Conservation (phyloP, 2,113 vertebrate species). For the Athene cunicularia region DNA sequence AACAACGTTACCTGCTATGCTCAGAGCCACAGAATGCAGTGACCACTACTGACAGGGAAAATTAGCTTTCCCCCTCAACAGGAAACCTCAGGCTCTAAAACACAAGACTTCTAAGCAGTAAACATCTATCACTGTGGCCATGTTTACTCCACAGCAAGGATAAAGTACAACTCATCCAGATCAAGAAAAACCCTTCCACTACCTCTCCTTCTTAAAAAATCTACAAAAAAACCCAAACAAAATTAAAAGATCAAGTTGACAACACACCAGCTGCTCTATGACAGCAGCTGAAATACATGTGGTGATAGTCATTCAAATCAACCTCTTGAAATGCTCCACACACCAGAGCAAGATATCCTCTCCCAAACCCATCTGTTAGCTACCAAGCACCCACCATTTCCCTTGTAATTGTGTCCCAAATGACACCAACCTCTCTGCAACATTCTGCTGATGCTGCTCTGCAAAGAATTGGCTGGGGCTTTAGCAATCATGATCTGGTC, state of each 20-base stretch:
- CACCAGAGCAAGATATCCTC: constrained; percentile 33
- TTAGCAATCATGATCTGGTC: not conserved
- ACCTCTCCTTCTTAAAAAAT: not conserved
- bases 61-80: not conserved
- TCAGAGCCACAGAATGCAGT: not conserved
- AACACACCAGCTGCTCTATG: constrained; percentile 51
- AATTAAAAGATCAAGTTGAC: constrained; percentile 13
- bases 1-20: not conserved
- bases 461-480: not conserved
- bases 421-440: not conserved
- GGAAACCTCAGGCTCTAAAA: not conserved
- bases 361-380: constrained; percentile 44
- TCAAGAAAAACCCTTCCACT: not conserved
- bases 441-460: not conserved
- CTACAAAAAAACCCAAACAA: not conserved
- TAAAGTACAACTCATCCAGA: not conserved
- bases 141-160: not conserved
- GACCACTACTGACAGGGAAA: not conserved
- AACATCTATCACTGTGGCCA: not conserved
- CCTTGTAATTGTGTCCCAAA: not conserved
- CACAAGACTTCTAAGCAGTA: not conserved
- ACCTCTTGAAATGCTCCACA: constrained; percentile 42
- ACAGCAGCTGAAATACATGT: constrained; percentile 43
- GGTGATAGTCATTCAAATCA: constrained; percentile 36
- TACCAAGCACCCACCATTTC: constrained; percentile 15